Evolutionary conservation across 2,888 invertebrate species (phyloP), one percentile per base, ranked within the genome.

Genomic region (Ochropleura leucogaster): DNA sequence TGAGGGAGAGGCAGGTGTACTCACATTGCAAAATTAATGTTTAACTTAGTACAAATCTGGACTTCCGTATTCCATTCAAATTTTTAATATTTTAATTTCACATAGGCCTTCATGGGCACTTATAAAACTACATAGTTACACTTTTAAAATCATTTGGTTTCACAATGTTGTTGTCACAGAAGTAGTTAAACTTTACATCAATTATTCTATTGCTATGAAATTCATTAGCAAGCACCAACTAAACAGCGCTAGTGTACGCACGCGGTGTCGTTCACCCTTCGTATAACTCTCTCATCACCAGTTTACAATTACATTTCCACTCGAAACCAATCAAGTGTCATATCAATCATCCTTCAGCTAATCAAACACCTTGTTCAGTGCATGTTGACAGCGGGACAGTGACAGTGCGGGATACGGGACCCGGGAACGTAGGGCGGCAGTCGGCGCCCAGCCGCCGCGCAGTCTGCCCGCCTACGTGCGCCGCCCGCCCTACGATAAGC

Each of bases 361-460:
- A 70, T 68, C 44, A 71, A 68, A 55, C 59, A 20, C 57, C 51
- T 62, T 59, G 66, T 64, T 42, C 64, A 60, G 72, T 63, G 71
- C 53, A 64, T n/a, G 71, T 74, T 30, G 51, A 40, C 30, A 18
- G 47, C 12, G 42, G n/a, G 46, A 8, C 44, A 14, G 44, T 59
- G 59, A 59, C 40, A 40, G 59, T 59, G 59, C 57, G 65, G n/a
- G 40, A n/a, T 44, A 20, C 70, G 44, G 65, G 40, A 60, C 16
- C 14, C 74, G 20, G 53, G 57, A 53, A 4, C 62, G 72, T 68
- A 81, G 85, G 80, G 75, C 88, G 87, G 85, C 89, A 91, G 88
- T 91, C 82, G 89, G 90, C 88, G 82, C 73, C 86, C 77, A 83
- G 88, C 82, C 89, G 88, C 86, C 87, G 87, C 72, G 81, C 83